These are phyloP conservation scores for Desmodus rotundus DNA, from an alignment of 2,113 vertebrate species.

Conservation along the genomic window DNA sequence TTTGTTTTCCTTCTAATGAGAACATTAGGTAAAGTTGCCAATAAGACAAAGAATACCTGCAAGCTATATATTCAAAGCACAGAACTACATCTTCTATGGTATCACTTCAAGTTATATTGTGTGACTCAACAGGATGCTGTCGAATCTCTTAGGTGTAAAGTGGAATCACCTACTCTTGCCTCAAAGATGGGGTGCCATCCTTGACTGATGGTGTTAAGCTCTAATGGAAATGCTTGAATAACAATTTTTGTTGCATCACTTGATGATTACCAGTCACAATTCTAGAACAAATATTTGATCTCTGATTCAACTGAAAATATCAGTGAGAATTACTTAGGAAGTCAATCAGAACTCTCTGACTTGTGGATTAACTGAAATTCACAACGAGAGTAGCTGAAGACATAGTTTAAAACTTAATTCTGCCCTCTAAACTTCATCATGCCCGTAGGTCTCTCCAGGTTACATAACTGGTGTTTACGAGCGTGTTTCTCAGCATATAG, in stretches of 20 bases:
- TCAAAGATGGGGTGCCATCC: neutral
- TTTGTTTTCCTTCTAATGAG: neutral
- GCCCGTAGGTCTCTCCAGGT: neutral
- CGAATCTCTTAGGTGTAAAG: neutral
- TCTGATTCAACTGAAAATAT: neutral
- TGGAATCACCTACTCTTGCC: neutral
- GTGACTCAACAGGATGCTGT: neutral
- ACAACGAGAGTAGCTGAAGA: neutral
- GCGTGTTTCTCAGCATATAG: neutral
- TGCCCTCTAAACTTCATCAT: neutral
- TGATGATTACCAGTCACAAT: neutral
- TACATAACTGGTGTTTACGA: neutral
- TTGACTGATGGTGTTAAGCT: neutral
- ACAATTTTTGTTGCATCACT: neutral
- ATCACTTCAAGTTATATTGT: neutral
- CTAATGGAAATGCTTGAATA: neutral
- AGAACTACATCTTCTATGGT: neutral
- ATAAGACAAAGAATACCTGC: neutral
- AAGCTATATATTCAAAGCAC: neutral
- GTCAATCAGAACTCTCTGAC: neutral
- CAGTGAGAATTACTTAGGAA: neutral
- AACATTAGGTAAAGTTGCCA: neutral
- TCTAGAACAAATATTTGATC: slow-evolving; percentile 5
- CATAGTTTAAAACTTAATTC: neutral
- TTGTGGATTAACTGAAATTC: neutral